Evolutionary conservation across 2,888 invertebrate genomes (phyloP), one percentile per base, ranked within the genome.

Genomic region (Dolichomitus sp.): DNA sequence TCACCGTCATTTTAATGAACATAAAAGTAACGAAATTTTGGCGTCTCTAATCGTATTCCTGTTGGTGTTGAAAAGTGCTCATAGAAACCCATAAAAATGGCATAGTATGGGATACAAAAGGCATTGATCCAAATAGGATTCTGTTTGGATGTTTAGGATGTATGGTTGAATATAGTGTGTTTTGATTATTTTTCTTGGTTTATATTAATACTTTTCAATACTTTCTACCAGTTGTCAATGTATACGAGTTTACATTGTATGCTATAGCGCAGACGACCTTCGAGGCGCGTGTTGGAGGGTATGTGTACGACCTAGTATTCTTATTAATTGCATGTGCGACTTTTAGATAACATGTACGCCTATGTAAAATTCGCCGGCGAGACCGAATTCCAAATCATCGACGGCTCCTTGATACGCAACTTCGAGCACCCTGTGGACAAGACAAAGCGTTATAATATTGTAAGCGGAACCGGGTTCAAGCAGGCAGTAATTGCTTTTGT

Each of bases 401-500:
- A 48, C 48, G 48, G 48, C 48, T 48, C 48, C 48, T 48, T 48
- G 17, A 48, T 48, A 14, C 48, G 5, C 17, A 48, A 48, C 5
- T 48, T 48, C n/a, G 48, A 48, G 48, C 48, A 5, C 6, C 48
- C 48, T 48, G 48, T 48, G 48, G 48, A 48, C 48, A 48, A 48
- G 48, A 48, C 12, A 48, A 48, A 48, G 4, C 48, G 48, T 48
- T 48, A 48, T 6, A 48, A 48, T 48, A 48, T 48, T 48, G 4
- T 48, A 48, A n/a, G 48, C 17, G 48, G 48, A 48, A 48, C 48
- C 48, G 48, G 17, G 5, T n/a, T 48, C 48, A 48, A 17, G 17
- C 48, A 48, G 48, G 48, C 48, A n/a, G n/a, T 48, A 48, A 48
- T 48, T 48, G 48, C 48, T 48, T 48, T 48, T 48, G 48, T 48